phyloP scores from a whole-genome alignment of 2,888 invertebrate species.

The Ennomos fuscantarius region DNA sequence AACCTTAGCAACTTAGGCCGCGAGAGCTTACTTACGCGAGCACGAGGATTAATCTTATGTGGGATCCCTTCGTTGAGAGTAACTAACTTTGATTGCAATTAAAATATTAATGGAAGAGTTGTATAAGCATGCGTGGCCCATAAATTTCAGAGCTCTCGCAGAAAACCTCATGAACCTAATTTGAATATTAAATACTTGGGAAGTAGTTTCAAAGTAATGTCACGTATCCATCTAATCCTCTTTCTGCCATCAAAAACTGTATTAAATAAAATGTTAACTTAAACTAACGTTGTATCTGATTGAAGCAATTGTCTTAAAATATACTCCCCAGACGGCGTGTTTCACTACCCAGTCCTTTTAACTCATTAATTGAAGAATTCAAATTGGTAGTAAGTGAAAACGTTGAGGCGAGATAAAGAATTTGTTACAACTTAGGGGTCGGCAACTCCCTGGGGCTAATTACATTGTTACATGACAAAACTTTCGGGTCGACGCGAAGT shows the following conservation, averaged over 20 bases:
- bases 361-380: constrained; percentile 56
- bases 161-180: constrained; percentile 34
- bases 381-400: constrained; percentile 70
- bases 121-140: constrained; percentile 30
- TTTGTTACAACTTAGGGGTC: constrained; percentile 70
- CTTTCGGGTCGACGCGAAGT: constrained; percentile 75
- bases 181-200: constrained; percentile 31
- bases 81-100: constrained; percentile 66
- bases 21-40: constrained; percentile 63
- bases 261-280: not conserved
- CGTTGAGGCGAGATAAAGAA: constrained; percentile 75
- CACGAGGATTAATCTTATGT: constrained; percentile 66
- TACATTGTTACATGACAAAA: constrained; percentile 82
- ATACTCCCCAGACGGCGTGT: constrained; percentile 18
- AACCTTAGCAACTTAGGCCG: constrained; percentile 65
- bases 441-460: constrained; percentile 75
- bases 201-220: constrained; percentile 1
- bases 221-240: not conserved
- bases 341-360: constrained; percentile 44
- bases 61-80: constrained; percentile 56
- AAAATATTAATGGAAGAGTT: constrained; percentile 59
- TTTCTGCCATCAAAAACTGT: not conserved
- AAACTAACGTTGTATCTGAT: constrained; percentile 10
- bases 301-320: constrained; percentile 22
- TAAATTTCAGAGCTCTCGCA: constrained; percentile 33